A percentile compares a stretch with the other conserved stretches of the same genome.
Evolutionary conservation across 1,140 invertebrate species (phyloP).

Genomic region (Drosophila simulans): DNA sequence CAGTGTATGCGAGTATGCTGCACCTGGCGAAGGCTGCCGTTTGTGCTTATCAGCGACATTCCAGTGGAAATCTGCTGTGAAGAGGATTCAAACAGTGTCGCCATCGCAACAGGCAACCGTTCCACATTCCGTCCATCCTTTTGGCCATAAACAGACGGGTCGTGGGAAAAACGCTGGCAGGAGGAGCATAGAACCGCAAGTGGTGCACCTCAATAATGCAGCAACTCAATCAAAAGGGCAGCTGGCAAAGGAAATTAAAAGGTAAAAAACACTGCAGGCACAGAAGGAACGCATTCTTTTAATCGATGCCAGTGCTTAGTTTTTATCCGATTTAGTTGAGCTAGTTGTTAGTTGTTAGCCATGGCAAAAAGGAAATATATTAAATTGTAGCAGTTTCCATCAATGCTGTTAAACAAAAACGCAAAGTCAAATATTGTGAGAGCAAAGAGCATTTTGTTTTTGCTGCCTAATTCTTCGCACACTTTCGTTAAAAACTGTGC

Average conservation of each 20-base stretch:
- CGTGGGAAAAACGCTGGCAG: conserved; percentile 3
- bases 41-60: conserved; percentile 9
- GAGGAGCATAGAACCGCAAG: conserved; percentile 3
- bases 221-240: conserved; percentile 19
- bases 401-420: no score
- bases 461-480: background rate
- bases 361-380: no score
- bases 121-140: background rate
- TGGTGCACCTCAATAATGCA: conserved; percentile 10
- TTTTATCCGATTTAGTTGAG: no score
- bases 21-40: background rate
- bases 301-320: no score
- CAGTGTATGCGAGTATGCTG: background rate
- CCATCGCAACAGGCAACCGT: background rate
- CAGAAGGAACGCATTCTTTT: no score
- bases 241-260: background rate
- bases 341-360: no score
- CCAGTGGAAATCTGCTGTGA: background rate
- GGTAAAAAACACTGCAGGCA: background rate
- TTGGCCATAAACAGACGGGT: background rate
- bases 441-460: background rate
- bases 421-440: background rate
- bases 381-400: background rate
- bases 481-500: conserved; percentile 15
- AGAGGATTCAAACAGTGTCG: background rate